phyloP scores from a whole-genome alignment of 2,888 invertebrate genomes.

The Fissipunctia ypsillon region DNA sequence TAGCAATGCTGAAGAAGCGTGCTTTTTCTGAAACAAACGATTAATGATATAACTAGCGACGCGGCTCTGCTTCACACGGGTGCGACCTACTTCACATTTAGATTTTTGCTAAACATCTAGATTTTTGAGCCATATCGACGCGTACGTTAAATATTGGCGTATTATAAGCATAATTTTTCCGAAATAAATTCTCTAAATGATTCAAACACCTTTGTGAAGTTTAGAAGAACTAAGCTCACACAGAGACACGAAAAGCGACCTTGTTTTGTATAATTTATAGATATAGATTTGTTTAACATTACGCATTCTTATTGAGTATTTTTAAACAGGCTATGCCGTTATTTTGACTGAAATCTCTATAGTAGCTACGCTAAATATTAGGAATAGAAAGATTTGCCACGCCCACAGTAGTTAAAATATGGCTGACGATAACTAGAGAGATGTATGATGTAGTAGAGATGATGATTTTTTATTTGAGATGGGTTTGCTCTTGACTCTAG shows the following conservation, averaged over 20 bases:
- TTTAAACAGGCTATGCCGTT: neutral
- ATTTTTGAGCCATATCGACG: neutral
- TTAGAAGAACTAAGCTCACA: neutral
- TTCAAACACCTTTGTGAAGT: neutral
- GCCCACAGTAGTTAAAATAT: no score
- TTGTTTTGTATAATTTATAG: neutral
- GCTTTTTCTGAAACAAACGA: conserved; percentile 90
- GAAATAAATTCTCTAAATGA: neutral
- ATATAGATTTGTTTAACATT: neutral
- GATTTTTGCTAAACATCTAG: neutral
- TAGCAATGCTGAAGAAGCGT: conserved; percentile 95
- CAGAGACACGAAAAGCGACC: neutral
- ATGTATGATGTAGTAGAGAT: no score
- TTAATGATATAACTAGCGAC: neutral
- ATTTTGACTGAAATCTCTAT: neutral
- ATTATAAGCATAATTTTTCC: neutral
- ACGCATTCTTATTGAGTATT: neutral
- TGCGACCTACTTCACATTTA: neutral
- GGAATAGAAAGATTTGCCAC: neutral
- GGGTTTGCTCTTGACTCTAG: no score
- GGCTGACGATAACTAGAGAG: no score
- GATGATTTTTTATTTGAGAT: no score
- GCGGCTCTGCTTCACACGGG: no score
- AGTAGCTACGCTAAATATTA: neutral
- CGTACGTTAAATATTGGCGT: neutral